These are phyloP conservation scores for Zaprionus ornatus DNA, from an alignment of 1,140 invertebrate genomes.

Conservation along the genomic window DNA sequence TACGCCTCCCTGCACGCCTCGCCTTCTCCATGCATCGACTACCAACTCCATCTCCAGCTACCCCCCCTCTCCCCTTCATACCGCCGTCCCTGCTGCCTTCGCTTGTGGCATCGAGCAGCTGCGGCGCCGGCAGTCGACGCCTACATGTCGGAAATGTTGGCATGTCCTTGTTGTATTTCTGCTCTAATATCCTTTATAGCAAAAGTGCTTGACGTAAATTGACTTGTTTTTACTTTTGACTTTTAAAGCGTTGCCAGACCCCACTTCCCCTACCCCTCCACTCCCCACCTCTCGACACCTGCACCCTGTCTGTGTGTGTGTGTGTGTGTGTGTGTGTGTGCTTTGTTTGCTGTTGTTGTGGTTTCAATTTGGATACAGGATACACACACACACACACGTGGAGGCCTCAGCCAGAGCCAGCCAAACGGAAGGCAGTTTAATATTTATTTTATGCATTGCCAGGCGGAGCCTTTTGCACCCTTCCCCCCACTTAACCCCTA, in stretches of 20 bases:
- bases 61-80: neutral
- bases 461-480: neutral
- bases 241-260: slow-evolving; percentile 65
- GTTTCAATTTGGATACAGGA: slow-evolving; percentile 76
- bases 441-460: slow-evolving; percentile 75
- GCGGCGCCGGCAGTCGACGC: slow-evolving; percentile 77
- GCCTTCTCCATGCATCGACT: neutral
- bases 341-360: slow-evolving; percentile 76
- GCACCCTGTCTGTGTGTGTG: neutral
- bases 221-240: slow-evolving; percentile 83
- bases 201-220: slow-evolving; percentile 83
- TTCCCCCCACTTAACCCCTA: neutral
- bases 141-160: slow-evolving; percentile 82
- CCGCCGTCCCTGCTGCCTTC: neutral
- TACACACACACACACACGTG: slow-evolving; percentile 33
- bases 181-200: slow-evolving; percentile 82
- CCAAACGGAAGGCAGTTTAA: slow-evolving; percentile 71
- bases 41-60: neutral
- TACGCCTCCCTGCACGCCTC: neutral
- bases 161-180: slow-evolving; percentile 82
- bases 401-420: slow-evolving; percentile 24
- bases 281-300: neutral
- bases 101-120: slow-evolving; percentile 35
- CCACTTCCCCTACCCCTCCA: neutral
- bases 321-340: neutral